Evolutionary conservation across 2,888 invertebrate species (phyloP), one percentile per base, ranked within the genome.

Genomic region (Autographa gamma): DNA sequence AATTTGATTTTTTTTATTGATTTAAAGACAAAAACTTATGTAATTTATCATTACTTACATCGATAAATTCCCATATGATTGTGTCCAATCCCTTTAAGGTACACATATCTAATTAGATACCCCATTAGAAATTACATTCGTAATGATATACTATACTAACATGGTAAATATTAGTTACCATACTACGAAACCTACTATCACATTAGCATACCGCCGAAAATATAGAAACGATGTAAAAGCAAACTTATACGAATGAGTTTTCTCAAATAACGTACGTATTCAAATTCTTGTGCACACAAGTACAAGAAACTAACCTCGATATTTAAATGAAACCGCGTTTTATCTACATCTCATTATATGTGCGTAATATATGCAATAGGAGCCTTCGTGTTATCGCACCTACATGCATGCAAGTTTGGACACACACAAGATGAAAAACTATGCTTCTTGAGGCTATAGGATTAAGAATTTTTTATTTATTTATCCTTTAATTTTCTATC

Each of bases 261-360:
- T 60, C 80, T 69, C 56, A 69, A 74, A 80, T 81, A 80, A 66
- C 68, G 70, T 31, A 54, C 66, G 71, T 77, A 81, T 83, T 81
- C 73, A 83, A 81, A 81, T 79, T 60, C 60, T 67, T 71, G 62
- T 71, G 65, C 70, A 73, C 63, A 69, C 64, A 71, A 69, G 54
- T 68, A 70, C 80, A 43, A 79, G 69, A 76, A 83, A 81, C 79
- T 79, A 83, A 79, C 76, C 66, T 74, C 71, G 81, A 82, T 82
- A 79, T 83, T 82, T 76, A 76, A 82, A 83, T 81, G 63, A 78
- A 81, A 76, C 41, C 76, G 61, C 60, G 83, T 76, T 71, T 81
- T 79, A 82, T 83, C 83, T 83, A 69, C 81, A 81, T 83, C 81
- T 83, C 76, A 81, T 80, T 82, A 83, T 74, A 78, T 8, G 7